Evolutionary conservation across 2,888 invertebrate genomes (phyloP), one percentile per base, ranked within the genome.

Genomic region (Allygus modestus): DNA sequence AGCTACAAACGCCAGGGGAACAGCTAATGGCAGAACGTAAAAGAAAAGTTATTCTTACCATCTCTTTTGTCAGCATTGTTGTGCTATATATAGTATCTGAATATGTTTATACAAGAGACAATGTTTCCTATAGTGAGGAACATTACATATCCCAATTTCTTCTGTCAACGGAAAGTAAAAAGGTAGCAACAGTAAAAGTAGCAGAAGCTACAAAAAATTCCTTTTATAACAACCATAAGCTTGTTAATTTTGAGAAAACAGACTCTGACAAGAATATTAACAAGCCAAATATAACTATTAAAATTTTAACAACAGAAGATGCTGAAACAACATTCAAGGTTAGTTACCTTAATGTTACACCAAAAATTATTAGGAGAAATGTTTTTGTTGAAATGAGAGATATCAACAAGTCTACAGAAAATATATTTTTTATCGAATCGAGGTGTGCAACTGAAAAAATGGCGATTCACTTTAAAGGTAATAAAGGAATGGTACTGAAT

Each of bases 381-480:
- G 37, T 71, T 9, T 71, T 71, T 71, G 71, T 71, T 71, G 23
- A 37, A 7, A 23, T 71, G 28, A 46, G 23, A 77, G 73, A 82
- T 12, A 82, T 82, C n/a, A 82, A 51, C 33, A 69, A 46, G 20
- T 71, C 69, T 71, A 82, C 43, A n/a, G 1, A 31, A 0, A 82
- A 82, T 51, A 54, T 82, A 33, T 82, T 82, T 17, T 82, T 82
- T 33, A 54, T 82, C 20, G 82, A 82, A 43, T 33, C 82, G 11
- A 77, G 26, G 11, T 77, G 77, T 46, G 26, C 77, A 46, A 77
- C 77, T 23, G 51, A 77, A 26, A 77, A 77, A 51, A 51, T 23
- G 17, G 28, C 11, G 0, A 23, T 23, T 23, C 28, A 46, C 41
- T 28, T n/a, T n/a, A 77, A 51, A 28, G 28, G 20, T 28, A 77